Evolutionary conservation across 2,113 vertebrate genomes (phyloP).

Genomic region (Rattus rattus): DNA sequence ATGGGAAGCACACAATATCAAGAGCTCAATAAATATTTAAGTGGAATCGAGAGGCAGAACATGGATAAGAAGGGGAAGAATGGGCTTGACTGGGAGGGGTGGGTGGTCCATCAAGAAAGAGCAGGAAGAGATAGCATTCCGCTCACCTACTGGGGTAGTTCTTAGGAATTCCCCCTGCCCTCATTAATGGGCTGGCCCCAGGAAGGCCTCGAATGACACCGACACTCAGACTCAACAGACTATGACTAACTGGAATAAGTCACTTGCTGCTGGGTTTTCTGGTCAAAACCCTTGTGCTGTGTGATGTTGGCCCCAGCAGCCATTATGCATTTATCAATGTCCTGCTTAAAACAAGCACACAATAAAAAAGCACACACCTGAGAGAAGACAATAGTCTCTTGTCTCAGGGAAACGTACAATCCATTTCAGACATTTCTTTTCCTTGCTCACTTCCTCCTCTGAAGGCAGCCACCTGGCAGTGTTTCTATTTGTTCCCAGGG

Average conservation of each 20-base stretch:
- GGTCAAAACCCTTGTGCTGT: not conserved
- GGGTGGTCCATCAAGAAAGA: not conserved
- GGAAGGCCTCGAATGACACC: not conserved
- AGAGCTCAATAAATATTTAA: slow-evolving; percentile 23
- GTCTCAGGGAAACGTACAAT: not conserved
- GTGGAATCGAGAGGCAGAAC: not conserved
- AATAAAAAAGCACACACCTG: not conserved
- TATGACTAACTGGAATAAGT: not conserved
- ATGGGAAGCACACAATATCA: not conserved
- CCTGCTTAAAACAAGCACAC: not conserved
- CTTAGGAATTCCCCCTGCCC: not conserved
- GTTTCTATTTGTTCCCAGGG: not conserved
- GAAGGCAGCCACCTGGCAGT: not conserved
- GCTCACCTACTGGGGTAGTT: not conserved
- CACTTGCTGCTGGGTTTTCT: not conserved
- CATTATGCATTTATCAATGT: not conserved
- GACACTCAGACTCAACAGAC: not conserved
- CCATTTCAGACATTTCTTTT: not conserved
- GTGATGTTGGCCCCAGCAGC: not conserved
- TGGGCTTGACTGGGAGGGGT: not conserved
- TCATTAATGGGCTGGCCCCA: not conserved
- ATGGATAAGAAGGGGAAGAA: not conserved
- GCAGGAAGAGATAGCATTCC: not conserved
- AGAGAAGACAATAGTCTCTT: not conserved
- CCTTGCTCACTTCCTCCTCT: not conserved